These are phyloP conservation scores for Musca vetustissima DNA, from an alignment of 1,140 invertebrate species.

Conservation along the genomic window DNA sequence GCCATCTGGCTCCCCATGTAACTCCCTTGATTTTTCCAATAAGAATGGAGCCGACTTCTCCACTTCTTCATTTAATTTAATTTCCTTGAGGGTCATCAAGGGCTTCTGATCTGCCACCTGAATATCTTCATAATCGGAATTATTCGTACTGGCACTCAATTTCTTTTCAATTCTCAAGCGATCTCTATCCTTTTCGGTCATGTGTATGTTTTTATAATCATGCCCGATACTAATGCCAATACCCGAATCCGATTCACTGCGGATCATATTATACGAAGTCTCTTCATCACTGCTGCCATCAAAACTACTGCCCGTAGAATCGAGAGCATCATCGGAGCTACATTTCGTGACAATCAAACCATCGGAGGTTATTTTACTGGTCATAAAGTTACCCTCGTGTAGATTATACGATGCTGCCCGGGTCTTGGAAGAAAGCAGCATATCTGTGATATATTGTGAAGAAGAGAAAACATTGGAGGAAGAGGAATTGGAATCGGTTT, in stretches of 20 bases:
- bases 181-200: conserved; percentile 29
- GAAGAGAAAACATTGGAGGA: conserved; percentile 41
- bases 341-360: conserved; percentile 54
- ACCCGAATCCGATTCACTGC: conserved; percentile 55
- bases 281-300: conserved; percentile 55
- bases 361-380: conserved; percentile 55
- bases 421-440: conserved; percentile 51
- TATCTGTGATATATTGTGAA: conserved; percentile 54
- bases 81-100: conserved; percentile 6
- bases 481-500: neutral
- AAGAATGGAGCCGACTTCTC: conserved; percentile 23
- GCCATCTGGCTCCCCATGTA: conserved; percentile 79
- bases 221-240: conserved; percentile 53
- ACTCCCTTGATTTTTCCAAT: conserved; percentile 67
- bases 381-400: conserved; percentile 54
- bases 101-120: conserved; percentile 46
- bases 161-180: conserved; percentile 43
- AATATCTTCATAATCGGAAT: conserved; percentile 54
- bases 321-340: conserved; percentile 52
- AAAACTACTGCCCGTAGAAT: conserved; percentile 54
- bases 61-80: conserved; percentile 12
- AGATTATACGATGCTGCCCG: conserved; percentile 51
- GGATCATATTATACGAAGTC: conserved; percentile 54
- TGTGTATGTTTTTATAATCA: conserved; percentile 45
- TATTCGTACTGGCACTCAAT: conserved; percentile 51